phyloP scores from a whole-genome alignment of 2,797 vertebrate genomes.

The Pseudochirops cupreus region DNA sequence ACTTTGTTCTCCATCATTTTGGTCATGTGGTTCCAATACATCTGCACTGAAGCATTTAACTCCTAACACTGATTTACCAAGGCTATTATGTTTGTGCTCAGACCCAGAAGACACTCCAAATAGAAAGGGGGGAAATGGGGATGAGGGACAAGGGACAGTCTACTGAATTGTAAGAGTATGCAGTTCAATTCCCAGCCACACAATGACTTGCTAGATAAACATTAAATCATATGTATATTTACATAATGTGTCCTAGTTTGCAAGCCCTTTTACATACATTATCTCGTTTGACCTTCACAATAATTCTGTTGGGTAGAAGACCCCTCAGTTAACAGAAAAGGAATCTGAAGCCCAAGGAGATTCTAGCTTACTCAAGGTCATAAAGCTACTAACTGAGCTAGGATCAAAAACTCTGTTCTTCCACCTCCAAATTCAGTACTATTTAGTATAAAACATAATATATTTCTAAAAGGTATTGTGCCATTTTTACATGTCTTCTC shows the following conservation, averaged over 20 bases:
- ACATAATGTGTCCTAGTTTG: neutral
- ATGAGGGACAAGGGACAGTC: conserved; percentile 8
- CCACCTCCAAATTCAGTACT: neutral
- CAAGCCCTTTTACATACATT: neutral
- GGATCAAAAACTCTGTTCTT: neutral
- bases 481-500: neutral
- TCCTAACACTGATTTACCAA: conserved; percentile 14
- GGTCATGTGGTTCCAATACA: conserved; percentile 26
- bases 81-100: neutral
- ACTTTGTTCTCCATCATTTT: conserved; percentile 13
- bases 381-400: neutral
- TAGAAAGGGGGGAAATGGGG: neutral
- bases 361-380: neutral
- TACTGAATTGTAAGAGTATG: conserved; percentile 9
- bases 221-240: neutral
- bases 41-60: conserved; percentile 26
- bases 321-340: neutral
- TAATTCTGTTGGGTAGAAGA: neutral
- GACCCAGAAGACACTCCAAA: neutral
- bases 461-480: neutral
- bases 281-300: neutral
- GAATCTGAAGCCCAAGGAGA: neutral
- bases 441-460: neutral
- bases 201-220: neutral
- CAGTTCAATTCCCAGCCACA: neutral